Base-by-base conservation (phyloP, 2,888 invertebrate species). In the Linhomoeus sp. region DNA sequence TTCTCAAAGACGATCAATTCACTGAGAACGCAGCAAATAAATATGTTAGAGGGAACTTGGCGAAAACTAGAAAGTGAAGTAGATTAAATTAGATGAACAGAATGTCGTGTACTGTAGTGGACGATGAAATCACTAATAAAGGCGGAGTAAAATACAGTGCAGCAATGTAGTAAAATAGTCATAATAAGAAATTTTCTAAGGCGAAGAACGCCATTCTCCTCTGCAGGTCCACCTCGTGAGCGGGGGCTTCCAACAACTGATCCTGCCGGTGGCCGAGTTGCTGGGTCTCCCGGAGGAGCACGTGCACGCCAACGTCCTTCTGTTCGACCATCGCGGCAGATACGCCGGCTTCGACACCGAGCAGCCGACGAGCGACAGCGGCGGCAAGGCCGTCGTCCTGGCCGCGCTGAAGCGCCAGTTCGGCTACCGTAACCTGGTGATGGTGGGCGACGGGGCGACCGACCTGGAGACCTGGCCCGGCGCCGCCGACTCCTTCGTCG, bases 361-460 rank as follows among this genome's bases (percentile, higher is more conserved):
- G 50, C 81, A 86, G 64, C 84, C 83, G 0, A 97, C 94, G 0
- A 85, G 85, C 0, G 75, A 77, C 55, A 81, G 80, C 25, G 92
- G 90, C 35, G 97, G 94, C 43, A 97, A 97, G 68, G 81, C 79
- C 0, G 76, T 79, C 56, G 90, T 90, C 5, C 77, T 88, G 50
- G 69, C 77, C 44, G 66, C 76, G 55, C 73, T 94, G 54, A 87
- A 85, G 66, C 74, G 78, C 46, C 73, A 72, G 45, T 72, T 75
- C 56, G 74, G 76, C 17, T 80, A 79, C 66, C 74, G 78, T 59
- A 73, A 74, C 41, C 71, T 94, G 22, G 77, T 92, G 23, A 81
- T 92, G 75, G 76, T 97, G 49, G 97, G 97, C 0, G 97, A 97
- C 69, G 97, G 97, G 29, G 84, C 81, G 41, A 97, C 94, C 0